phyloP scores from a whole-genome alignment of 2,113 vertebrate genomes.

The Clarias macrocephalus region DNA sequence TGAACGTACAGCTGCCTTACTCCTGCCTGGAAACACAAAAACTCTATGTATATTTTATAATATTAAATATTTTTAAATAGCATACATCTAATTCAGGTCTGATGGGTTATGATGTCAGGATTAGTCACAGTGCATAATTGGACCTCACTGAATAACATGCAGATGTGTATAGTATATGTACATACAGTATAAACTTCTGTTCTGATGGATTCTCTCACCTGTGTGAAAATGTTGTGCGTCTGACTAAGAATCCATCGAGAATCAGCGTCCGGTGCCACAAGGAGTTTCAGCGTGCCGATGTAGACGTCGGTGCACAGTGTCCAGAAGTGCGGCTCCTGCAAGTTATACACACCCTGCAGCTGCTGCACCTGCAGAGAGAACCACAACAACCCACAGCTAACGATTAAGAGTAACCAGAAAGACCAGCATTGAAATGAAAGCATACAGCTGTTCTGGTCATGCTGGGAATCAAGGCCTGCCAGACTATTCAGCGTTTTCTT shows the following conservation, averaged over 20 bases:
- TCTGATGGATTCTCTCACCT: conserved; percentile 72
- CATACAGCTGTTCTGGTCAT: background rate
- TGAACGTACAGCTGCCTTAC: conserved; percentile 95
- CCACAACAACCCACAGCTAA: conserved; percentile 33
- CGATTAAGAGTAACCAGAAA: background rate
- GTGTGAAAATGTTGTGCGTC: conserved; percentile 97
- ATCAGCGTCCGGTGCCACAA: conserved; percentile 92
- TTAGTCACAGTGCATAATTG: background rate
- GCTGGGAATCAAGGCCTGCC: background rate
- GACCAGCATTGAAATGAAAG: background rate
- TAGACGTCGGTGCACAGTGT: conserved; percentile 95
- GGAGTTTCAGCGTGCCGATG: conserved; percentile 90
- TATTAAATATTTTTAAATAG: background rate
- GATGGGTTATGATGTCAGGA: background rate
- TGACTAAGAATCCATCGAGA: conserved; percentile 95
- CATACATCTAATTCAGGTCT: background rate
- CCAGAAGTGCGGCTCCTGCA: conserved; percentile 98
- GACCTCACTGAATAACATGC: background rate
- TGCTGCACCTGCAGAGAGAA: conserved; percentile 87
- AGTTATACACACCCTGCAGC: conserved; percentile 92
- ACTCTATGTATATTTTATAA: background rate
- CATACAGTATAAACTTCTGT: too few species aligned
- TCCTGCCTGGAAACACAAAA: conserved; percentile 76
- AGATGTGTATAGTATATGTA: too few species aligned
- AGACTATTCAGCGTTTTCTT: background rate